Base-by-base conservation (phyloP, 2,888 invertebrate genomes). In the Megamerina dolium region DNA sequence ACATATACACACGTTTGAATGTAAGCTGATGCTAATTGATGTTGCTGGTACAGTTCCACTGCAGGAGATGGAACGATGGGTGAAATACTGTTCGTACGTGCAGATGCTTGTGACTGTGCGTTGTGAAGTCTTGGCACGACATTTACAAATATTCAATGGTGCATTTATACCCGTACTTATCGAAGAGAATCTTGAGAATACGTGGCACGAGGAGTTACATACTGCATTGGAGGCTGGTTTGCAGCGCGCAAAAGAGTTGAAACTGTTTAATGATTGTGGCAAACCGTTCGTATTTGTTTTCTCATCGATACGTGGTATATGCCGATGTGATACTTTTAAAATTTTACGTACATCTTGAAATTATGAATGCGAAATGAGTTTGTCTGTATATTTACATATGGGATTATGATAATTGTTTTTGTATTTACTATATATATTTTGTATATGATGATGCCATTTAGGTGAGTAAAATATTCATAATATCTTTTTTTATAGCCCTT, bases 21-120 rank as follows among this genome's bases (percentile, higher is more conserved):
- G 64, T 37, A 52, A 56, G 27, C 37, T 67, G 8, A 56, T 67
- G 49, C 34, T 65, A 9, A 56, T 65, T 32, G 62, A 65, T 52
- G 55, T 58, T 1, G 54, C 55, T 30, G 21, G 20, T 2, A 56
- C 55, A 4, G 43, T 64, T 17, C 46, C 52, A 19, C 41, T 52
- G 9, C 44, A 52, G 1, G 54, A 59, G 17, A 48, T 67, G 8
- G 37, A 53, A 10, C 52, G 62, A n/a, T 65, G 64, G 64, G 37
- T 57, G 0, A 66, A 65, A 36, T 65, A 62, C 32, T 51, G 58
- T 2, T 49, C 53, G 0, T 67, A 58, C 41, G 52, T 51, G 3
- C 54, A 56, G 31, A 49, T 67, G 29, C 30, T 65, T 12, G 57
- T 48, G 1, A 23, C 60, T 9, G 55, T 61, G 5, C 67, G 63